Base-by-base conservation (phyloP, 2,797 vertebrate genomes). In the Balearica regulorum region DNA sequence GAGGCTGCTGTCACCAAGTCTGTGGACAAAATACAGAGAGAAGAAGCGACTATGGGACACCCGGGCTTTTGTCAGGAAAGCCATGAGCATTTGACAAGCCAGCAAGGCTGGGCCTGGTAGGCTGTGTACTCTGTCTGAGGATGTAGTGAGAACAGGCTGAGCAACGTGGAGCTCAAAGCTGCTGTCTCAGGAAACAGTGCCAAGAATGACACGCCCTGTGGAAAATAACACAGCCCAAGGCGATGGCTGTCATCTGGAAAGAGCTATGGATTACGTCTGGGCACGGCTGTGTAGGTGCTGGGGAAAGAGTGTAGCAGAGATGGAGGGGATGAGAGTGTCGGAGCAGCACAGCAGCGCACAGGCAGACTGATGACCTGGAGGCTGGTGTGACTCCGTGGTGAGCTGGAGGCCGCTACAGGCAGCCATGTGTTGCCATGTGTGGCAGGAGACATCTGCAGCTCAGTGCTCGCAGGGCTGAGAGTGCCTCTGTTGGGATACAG, bases 281-380 rank as follows among this genome's bases (percentile, higher is more conserved):
- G 58, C 55, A 83, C 78, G 65, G 33, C 46, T 5, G 20, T 13
- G 75, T 37, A 14, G 46, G 44, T 46, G 25, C 62, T 26, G 55
- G 29, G 10, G 70, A 62, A 62, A 12, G 58, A 57, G 29, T 0
- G 2, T 28, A 64, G 57, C 77, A 41, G n/a, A 28, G 72, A 9
- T 0, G 5, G 51, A 35, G 31, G 16, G n/a, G 37, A 9, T 5
- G n/a, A 58, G n/a, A 58, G 37, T 1, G 1, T 4, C 6, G 46
- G 44, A 17, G 71, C 0, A 3, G 48, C 5, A 13, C 43, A 20
- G 35, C 54, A 55, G 61, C 4, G 6, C 55, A 5, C 5, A 3
- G 11, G 37, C 16, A 39, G 37, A 6, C 16, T 1, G 11, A 4
- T 19, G 51, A 16, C 31, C 48, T 4, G 20, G 58, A 5, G 73